A percentile compares a stretch with the other conserved stretches of the same genome.
Conservation (phyloP, 2,797 vertebrate species). For the Falco berigora region DNA sequence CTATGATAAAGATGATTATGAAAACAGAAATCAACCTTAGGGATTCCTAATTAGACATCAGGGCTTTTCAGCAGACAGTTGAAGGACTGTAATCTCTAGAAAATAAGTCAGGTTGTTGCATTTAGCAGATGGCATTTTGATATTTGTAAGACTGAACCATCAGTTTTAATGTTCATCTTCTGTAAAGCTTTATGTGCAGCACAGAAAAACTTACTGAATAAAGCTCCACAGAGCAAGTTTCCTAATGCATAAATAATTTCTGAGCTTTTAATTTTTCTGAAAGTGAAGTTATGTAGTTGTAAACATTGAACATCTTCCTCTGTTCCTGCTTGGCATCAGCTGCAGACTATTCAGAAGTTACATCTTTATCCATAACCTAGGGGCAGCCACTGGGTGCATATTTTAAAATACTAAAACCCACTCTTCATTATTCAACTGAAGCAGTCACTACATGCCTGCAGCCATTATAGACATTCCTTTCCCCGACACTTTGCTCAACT, state of each 20-base stretch:
- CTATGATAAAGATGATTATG: neutral
- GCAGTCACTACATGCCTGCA: neutral
- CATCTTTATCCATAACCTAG: neutral
- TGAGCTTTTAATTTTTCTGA: neutral
- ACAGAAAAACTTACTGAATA: neutral
- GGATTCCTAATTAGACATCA: neutral
- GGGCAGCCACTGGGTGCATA: neutral
- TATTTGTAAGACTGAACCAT: neutral
- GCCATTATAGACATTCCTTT: neutral
- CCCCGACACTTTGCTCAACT: neutral
- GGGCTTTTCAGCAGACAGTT: neutral
- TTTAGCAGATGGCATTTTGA: neutral
- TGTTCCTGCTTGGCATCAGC: neutral
- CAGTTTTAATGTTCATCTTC: neutral
- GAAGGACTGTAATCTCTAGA: neutral
- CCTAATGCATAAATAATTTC: neutral
- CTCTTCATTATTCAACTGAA: neutral
- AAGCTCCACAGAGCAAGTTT: neutral
- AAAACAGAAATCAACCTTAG: neutral
- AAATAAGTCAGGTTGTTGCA: neutral
- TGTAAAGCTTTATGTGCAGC: neutral
- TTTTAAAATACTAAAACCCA: neutral
- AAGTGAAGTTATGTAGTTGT: neutral
- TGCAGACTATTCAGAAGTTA: neutral
- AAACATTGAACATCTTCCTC: neutral